Percentiles rank a stretch among this genome's conserved stretches.
phyloP scores from a whole-genome alignment of 2,888 invertebrate species.

The Auanema sp. region DNA sequence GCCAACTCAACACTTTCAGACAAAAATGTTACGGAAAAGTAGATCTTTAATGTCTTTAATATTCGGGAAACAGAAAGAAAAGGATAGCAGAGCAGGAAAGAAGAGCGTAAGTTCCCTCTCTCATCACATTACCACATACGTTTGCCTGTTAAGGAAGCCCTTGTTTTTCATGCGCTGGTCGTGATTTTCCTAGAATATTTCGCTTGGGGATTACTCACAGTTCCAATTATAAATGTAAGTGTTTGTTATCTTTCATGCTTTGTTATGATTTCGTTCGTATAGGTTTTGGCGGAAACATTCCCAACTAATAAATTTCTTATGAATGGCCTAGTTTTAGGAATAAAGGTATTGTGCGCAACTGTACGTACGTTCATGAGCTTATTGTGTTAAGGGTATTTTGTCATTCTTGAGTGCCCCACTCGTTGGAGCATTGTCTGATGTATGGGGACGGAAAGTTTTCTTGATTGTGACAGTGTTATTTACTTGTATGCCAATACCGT shows the following conservation, averaged over 20 bases:
- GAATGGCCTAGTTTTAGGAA: conserved; percentile 99
- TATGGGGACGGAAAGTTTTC: conserved; percentile 97
- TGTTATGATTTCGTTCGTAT: conserved; percentile 42
- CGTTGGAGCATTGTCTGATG: conserved; percentile 94
- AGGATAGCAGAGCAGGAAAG: conserved; percentile 24
- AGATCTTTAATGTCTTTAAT: conserved; percentile 44
- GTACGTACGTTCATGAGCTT: conserved; percentile 9
- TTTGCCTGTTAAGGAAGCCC: conserved; percentile 70
- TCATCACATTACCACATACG: neutral
- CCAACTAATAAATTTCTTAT: conserved; percentile 98
- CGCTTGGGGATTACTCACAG: conserved; percentile 97
- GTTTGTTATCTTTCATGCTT: neutral
- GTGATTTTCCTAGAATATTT: conserved; percentile 99
- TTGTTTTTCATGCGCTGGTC: conserved; percentile 95
- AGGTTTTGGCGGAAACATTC: conserved; percentile 93
- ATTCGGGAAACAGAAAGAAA: conserved; percentile 39
- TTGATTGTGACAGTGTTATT: conserved; percentile 79
- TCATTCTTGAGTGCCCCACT: conserved; percentile 96
- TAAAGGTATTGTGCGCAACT: conserved; percentile 72
- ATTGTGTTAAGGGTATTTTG: conserved; percentile 77
- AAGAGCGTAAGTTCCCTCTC: neutral
- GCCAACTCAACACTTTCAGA: conserved; percentile 24
- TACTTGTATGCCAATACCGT: conserved; percentile 96
- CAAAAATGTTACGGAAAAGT: conserved; percentile 38
- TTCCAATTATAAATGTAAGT: conserved; percentile 87